Evolutionary conservation across 2,797 vertebrate genomes (phyloP).

Genomic region (Nothura maculosa): DNA sequence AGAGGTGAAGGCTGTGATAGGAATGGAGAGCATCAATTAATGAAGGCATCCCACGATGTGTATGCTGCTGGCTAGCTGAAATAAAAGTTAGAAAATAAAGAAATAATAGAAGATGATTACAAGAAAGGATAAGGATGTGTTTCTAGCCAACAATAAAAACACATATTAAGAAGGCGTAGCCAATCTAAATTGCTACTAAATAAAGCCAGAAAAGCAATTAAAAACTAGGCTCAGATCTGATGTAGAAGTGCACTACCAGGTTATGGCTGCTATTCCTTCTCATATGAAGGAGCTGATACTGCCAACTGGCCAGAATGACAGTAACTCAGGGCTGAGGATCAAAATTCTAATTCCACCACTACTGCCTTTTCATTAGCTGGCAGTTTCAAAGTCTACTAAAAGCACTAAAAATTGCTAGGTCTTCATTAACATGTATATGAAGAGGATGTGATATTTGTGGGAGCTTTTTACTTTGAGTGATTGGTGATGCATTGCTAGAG

Average conservation of each 20-base stretch:
- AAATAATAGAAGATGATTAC: neutral
- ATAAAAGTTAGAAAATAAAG: neutral
- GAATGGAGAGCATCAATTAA: neutral
- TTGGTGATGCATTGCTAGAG: neutral
- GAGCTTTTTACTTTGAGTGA: neutral
- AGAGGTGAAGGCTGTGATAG: neutral
- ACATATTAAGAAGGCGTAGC: neutral
- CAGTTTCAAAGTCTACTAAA: neutral
- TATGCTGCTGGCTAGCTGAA: neutral
- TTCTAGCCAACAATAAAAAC: neutral
- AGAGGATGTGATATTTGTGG: neutral
- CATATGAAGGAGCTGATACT: neutral
- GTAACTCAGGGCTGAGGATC: neutral
- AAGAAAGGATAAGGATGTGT: neutral
- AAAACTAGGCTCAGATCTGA: neutral
- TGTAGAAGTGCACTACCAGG: neutral
- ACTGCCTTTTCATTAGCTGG: neutral
- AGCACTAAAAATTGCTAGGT: neutral
- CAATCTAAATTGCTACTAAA: neutral
- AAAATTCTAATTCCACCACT: neutral
- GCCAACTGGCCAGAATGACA: neutral
- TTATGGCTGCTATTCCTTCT: neutral
- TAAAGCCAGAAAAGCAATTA: neutral
- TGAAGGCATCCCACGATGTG: neutral
- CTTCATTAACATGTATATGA: neutral